Conservation (phyloP, 2,888 invertebrate genomes). For the Drosophila nigricruria region DNA sequence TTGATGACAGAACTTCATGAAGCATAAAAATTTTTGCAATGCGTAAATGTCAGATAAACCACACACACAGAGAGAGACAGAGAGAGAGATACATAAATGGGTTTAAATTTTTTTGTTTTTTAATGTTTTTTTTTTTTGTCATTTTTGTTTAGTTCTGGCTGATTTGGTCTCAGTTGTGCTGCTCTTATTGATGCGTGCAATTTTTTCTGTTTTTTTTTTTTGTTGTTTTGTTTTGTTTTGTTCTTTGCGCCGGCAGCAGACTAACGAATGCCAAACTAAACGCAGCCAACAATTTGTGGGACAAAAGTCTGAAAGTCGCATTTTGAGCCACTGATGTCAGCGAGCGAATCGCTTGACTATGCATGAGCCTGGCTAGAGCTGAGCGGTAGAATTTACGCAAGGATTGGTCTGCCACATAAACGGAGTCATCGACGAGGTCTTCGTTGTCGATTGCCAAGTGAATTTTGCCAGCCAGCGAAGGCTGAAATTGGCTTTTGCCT, state of each 20-base stretch:
- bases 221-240: background rate
- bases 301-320: conserved; percentile 10
- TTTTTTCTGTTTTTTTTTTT: conserved; percentile 40
- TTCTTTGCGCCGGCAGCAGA: conserved; percentile 38
- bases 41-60: conserved; percentile 70
- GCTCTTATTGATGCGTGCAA: conserved; percentile 29
- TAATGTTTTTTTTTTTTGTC: background rate
- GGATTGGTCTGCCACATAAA: conserved; percentile 13
- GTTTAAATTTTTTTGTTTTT: background rate
- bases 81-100: conserved; percentile 5
- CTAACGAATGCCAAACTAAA: conserved; percentile 55
- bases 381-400: conserved; percentile 11
- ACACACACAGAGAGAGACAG: conserved; percentile 2
- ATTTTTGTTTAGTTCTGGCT: conserved; percentile 16
- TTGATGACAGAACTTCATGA: conserved; percentile 74
- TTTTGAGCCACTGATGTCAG: conserved; percentile 19
- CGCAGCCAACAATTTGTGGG: conserved; percentile 48
- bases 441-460: conserved; percentile 70
- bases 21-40: conserved; percentile 66
- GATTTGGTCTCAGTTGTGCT: conserved; percentile 27
- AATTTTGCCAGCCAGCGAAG: conserved; percentile 72
- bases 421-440: conserved; percentile 9
- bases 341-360: conserved; percentile 62
- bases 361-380: conserved; percentile 53
- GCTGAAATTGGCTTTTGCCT: conserved; percentile 78